Evolutionary conservation across 2,113 vertebrate species (phyloP), one percentile per base, ranked within the genome.

Genomic region (Rhizomys pruinosus): DNA sequence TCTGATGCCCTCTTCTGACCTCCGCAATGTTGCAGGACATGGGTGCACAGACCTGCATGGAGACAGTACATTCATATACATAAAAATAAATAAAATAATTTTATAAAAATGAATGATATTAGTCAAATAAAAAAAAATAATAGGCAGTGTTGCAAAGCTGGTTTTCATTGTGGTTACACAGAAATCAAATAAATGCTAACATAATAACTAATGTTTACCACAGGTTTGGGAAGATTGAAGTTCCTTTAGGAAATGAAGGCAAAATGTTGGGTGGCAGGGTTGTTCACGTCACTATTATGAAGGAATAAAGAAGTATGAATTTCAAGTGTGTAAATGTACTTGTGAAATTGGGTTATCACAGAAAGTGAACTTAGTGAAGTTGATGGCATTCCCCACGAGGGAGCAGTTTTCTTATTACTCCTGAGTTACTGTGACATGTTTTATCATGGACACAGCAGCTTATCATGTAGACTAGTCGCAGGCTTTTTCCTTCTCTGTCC

Each of bases 381-480:
- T 95, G 76, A 63, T 88, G 76, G 71, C 91, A 74, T 57, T 96
- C 95, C 95, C 96, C 94, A 94, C 92, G 96, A 97, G 95, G 96
- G 95, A 96, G 95, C 89, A 95, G 90, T 96, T 97, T 96, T 96
- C 91, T 91, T n/a, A 80, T 64, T 84, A 73, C 92, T 92, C 55
- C 61, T 80, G 37, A 86, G 34, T 44, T n/a, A n/a, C n/a, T n/a
- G n/a, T n/a, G n/a, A n/a, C n/a, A n/a, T n/a, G n/a, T n/a, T 93
- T 44, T 93, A 27, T 81, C 82, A 73, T 0, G 3, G 55, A n/a
- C 94, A 34, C 59, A 88, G 55, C 27, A 57, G 7, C 87, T 61
- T 90, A 47, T 80, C 86, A n/a, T 27, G 81, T 94, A 92, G 95
- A 93, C 94, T 13, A 68, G 16, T 59, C 68, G 64, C 87, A 61